Base-by-base conservation (phyloP, 2,113 vertebrate genomes). In the Fulmarus glacialis region DNA sequence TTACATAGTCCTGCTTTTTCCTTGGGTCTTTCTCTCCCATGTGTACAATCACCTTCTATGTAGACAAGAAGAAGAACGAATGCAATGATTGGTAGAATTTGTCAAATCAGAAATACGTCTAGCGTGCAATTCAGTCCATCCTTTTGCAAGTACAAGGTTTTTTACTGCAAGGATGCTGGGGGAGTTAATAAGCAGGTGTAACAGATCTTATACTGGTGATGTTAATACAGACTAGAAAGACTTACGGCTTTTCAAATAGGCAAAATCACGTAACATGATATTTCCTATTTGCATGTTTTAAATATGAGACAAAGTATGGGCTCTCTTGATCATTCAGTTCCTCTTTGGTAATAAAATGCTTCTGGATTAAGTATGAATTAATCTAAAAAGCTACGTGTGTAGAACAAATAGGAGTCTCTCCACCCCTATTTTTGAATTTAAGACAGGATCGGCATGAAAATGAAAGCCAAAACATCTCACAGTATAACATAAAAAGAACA, bases 381-480 rank as follows among this genome's bases (percentile, higher is more conserved):
- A 89, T 50, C 18, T 66, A 45, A 90, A 88, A 81, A 73, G 16
- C 20, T 63, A 43, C 1, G 1, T 43, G 43, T 12, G 36, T 67
- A 86, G 55, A 86, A 92, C 7, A 77, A 82, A 67, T 27, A 50
- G 8, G 11, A 77, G 8, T 56, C 15, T 88, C 30, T 71, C 29
- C n/a, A 27, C 19, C 71, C 23, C 34, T 79, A 1, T 36, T 90
- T 92, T 64, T 64, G 6, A 82, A 74, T 84, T 89, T 70, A 68
- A 91, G 47, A 47, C 42, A 93, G 83, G 63, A 96, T 48, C 79
- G 66, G 42, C 74, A 95, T 29, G 52, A 94, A 96, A 97, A 97
- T 63, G 42, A 90, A 97, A 95, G 43, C 4, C 4, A 47, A 91
- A 96, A 56, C 83, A 47, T 78, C 53, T 86, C 38, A 72, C 52